Conservation (phyloP, 2,797 vertebrate species). For the Etheostoma nigrum region DNA sequence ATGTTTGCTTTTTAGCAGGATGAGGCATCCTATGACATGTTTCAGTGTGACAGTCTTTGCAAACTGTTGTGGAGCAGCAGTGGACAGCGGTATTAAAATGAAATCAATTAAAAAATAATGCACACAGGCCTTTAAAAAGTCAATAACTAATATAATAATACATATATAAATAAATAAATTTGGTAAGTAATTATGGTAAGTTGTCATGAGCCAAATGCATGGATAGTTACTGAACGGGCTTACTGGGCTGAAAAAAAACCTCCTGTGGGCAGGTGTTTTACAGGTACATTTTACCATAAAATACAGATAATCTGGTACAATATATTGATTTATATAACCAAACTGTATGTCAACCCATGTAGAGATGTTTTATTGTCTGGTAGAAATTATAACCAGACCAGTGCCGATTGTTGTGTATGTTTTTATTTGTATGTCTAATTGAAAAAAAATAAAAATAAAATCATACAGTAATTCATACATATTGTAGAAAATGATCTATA, state of each 20-base stretch:
- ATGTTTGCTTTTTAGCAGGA: conserved; percentile 50
- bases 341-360: neutral
- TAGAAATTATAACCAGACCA: too few relatives aligned
- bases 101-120: neutral
- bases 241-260: neutral
- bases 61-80: conserved; percentile 17
- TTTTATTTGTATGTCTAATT: neutral
- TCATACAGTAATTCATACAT: neutral
- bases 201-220: neutral
- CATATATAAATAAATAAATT: too few relatives aligned
- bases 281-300: too few relatives aligned
- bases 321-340: too few relatives aligned
- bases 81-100: neutral
- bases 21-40: conserved; percentile 32
- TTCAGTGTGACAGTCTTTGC: conserved; percentile 12
- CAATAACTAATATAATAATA: neutral
- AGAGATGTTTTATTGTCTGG: neutral
- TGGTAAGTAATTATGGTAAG: too few relatives aligned
- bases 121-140: neutral
- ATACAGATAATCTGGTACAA: too few relatives aligned
- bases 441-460: neutral
- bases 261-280: neutral
- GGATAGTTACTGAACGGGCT: neutral
- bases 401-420: neutral
- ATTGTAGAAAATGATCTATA: neutral